Conservation (phyloP, 2,113 vertebrate genomes). For the Sander vitreus region DNA sequence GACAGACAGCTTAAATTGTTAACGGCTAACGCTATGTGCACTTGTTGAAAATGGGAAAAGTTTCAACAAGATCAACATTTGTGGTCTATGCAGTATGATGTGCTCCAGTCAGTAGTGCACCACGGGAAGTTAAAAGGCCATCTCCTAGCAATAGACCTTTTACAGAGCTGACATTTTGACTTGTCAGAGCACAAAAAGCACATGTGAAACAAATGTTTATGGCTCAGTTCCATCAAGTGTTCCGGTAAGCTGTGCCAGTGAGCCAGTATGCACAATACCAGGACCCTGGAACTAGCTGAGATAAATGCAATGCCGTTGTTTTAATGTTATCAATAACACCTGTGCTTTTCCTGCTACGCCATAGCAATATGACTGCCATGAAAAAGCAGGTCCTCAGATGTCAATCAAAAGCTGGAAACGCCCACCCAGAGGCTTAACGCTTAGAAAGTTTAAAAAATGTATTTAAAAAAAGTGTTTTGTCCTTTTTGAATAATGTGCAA, state of each 20-base stretch:
- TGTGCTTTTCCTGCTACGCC: not conserved
- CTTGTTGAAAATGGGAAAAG: no score
- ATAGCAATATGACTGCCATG: not conserved
- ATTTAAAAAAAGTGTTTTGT: not conserved
- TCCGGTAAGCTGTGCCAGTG: not conserved
- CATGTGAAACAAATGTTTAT: not conserved
- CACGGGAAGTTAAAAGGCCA: no score
- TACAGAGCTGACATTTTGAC: not conserved
- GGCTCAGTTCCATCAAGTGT: not conserved
- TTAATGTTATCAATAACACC: not conserved
- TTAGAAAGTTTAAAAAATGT: no score
- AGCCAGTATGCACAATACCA: no score
- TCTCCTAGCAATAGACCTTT: no score
- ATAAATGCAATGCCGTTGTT: not conserved
- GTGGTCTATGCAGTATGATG: no score
- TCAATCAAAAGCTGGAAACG: not conserved
- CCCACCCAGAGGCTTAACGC: no score
- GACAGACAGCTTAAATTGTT: no score
- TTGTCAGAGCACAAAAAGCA: not conserved
- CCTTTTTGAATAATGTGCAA: not conserved
- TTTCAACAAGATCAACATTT: no score
- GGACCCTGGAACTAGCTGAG: not conserved
- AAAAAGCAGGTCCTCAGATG: not conserved
- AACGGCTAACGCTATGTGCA: no score
- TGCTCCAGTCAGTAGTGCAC: no score